Conservation (phyloP, 92 coral and sea anemone species). For the Virgularia gustaviana region DNA sequence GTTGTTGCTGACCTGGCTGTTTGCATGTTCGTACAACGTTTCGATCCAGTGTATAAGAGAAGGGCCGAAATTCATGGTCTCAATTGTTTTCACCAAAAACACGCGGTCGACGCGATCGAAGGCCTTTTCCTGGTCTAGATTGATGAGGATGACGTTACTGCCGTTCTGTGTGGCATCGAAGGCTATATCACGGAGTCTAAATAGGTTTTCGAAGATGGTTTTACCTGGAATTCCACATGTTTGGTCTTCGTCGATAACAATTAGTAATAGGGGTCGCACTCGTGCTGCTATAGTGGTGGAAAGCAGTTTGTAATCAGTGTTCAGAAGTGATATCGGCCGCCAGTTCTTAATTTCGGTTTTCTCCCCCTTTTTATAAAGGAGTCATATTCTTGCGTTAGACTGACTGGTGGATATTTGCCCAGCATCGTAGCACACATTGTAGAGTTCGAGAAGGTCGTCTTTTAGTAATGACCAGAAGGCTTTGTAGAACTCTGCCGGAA, state of each 20-base stretch:
- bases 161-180: background rate
- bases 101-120: background rate
- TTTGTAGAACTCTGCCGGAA: background rate
- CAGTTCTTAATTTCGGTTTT: slow-evolving; percentile 5
- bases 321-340: slow-evolving; percentile 8
- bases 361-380: slow-evolving; percentile 27
- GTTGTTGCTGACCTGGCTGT: slow-evolving; percentile 25
- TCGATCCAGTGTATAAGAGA: slow-evolving; percentile 29
- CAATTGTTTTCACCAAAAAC: background rate
- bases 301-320: background rate
- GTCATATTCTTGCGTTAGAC: background rate
- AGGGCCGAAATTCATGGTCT: background rate
- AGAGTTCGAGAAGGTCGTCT: background rate
- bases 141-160: background rate
- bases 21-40: slow-evolving; percentile 23
- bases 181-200: background rate
- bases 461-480: background rate
- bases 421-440: background rate
- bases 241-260: slow-evolving; percentile 10
- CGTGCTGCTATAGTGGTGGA: background rate
- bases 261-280: background rate
- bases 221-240: slow-evolving; percentile 27
- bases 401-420: background rate
- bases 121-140: slow-evolving; percentile 9
- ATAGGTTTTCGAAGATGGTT: slow-evolving; percentile 28